Evolutionary conservation across 2,888 invertebrate genomes (phyloP).

Genomic region (Flexamia atlantica): DNA sequence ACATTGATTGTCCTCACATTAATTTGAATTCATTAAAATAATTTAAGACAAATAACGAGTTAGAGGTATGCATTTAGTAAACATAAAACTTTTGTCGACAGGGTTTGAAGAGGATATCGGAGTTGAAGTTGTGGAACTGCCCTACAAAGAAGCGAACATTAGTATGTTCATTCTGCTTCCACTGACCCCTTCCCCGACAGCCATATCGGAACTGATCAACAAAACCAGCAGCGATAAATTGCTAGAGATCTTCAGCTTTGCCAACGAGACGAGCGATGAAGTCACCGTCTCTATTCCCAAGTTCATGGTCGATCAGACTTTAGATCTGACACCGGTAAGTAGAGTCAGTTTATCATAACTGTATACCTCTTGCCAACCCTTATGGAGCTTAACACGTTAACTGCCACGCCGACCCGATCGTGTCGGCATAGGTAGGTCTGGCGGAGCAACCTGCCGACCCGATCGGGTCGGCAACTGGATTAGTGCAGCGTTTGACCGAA

Average conservation of each 20-base stretch:
- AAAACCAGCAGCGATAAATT: conserved; percentile 82
- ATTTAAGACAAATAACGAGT: too few species aligned
- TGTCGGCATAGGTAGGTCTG: too few species aligned
- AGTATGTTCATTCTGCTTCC: conserved; percentile 92
- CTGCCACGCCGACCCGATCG: too few species aligned
- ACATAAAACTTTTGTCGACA: conserved; percentile 76
- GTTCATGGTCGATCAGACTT: conserved; percentile 86
- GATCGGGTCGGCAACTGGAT: too few species aligned
- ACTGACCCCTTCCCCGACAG: conserved; percentile 79
- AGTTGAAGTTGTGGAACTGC: conserved; percentile 90
- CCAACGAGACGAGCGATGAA: conserved; percentile 82
- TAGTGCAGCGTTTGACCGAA: too few species aligned
- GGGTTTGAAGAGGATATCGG: conserved; percentile 87
- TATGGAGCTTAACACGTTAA: too few species aligned
- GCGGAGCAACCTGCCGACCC: too few species aligned
- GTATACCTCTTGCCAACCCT: too few species aligned
- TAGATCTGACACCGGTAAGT: conserved; percentile 83
- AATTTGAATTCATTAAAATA: too few species aligned
- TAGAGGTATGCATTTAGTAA: too few species aligned
- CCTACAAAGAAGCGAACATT: conserved; percentile 89
- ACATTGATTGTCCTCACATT: too few species aligned
- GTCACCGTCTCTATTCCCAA: conserved; percentile 90
- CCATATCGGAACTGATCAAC: conserved; percentile 83
- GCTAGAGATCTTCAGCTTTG: conserved; percentile 80
- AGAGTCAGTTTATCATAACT: too few species aligned